These are phyloP conservation scores for Drosophila limbata DNA, from an alignment of 2,888 invertebrate species.

Conservation along the genomic window DNA sequence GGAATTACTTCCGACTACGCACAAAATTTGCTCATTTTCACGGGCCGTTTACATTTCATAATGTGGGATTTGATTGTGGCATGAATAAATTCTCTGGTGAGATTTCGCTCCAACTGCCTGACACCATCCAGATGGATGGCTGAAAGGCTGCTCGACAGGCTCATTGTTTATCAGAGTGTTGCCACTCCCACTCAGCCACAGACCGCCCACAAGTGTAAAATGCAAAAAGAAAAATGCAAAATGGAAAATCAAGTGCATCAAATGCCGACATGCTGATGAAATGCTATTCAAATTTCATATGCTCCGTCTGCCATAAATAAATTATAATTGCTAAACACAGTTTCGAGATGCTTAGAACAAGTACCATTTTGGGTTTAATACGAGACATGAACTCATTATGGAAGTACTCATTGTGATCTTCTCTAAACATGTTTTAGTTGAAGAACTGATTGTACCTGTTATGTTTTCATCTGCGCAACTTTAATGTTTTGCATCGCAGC, in stretches of 20 bases:
- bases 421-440: neutral
- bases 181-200: slow-evolving; percentile 1
- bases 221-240: neutral
- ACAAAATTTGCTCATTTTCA: slow-evolving; percentile 47
- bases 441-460: neutral
- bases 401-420: neutral
- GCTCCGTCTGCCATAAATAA: slow-evolving; percentile 44
- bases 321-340: slow-evolving; percentile 36
- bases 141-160: slow-evolving; percentile 28
- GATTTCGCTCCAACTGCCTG: slow-evolving; percentile 51
- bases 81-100: slow-evolving; percentile 43
- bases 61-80: slow-evolving; percentile 32
- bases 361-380: slow-evolving; percentile 17
- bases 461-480: neutral
- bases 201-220: neutral
- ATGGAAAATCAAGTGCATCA: slow-evolving; percentile 17
- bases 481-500: slow-evolving; percentile 4
- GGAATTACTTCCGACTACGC: slow-evolving; percentile 24
- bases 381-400: neutral
- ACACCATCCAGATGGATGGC: slow-evolving; percentile 33
- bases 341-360: slow-evolving; percentile 20
- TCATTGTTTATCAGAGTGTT: slow-evolving; percentile 47
- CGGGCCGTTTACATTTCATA: slow-evolving; percentile 22
- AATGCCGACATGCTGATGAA: slow-evolving; percentile 1
- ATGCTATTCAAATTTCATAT: slow-evolving; percentile 49